Percentiles rank a stretch among this genome's conserved stretches.
phyloP scores from a whole-genome alignment of 2,797 vertebrate species.

The Rhinichthys osculus region DNA sequence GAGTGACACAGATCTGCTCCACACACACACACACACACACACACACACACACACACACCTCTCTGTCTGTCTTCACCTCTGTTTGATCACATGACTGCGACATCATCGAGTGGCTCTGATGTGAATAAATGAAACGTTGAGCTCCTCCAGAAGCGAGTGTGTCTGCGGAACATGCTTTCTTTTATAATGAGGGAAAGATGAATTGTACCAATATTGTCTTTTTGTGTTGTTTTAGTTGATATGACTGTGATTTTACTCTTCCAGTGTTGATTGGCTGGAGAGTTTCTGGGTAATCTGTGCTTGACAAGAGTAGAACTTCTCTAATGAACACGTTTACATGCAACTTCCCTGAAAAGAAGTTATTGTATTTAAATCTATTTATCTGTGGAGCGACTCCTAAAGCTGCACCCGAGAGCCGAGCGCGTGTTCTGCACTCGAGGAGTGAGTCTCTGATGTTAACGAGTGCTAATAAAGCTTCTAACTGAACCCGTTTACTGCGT shows the following conservation, averaged over 20 bases:
- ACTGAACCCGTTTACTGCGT: conserved; percentile 68
- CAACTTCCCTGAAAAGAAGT: conserved; percentile 74
- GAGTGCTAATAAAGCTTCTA: conserved; percentile 98
- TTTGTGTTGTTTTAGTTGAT: conserved; percentile 80
- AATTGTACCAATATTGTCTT: conserved; percentile 78
- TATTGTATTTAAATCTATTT: conserved; percentile 65
- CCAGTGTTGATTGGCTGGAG: conserved; percentile 79
- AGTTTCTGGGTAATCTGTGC: conserved; percentile 81
- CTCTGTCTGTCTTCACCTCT: background rate
- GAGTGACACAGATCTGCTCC: conserved; percentile 76
- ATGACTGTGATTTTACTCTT: conserved; percentile 87
- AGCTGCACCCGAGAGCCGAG: conserved; percentile 35
- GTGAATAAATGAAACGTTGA: background rate
- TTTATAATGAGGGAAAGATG: conserved; percentile 64
- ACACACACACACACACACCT: background rate
- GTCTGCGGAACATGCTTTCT: background rate
- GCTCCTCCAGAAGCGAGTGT: conserved; percentile 69
- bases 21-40: background rate
- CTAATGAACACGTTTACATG: conserved; percentile 81
- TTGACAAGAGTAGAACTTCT: conserved; percentile 74
- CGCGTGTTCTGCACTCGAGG: conserved; percentile 86
- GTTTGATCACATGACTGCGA: background rate
- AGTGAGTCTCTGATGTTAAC: conserved; percentile 98
- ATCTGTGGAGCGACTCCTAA: conserved; percentile 86
- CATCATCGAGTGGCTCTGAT: background rate